Base-by-base conservation (phyloP, 1,140 invertebrate genomes). In the Apis mellifera region DNA sequence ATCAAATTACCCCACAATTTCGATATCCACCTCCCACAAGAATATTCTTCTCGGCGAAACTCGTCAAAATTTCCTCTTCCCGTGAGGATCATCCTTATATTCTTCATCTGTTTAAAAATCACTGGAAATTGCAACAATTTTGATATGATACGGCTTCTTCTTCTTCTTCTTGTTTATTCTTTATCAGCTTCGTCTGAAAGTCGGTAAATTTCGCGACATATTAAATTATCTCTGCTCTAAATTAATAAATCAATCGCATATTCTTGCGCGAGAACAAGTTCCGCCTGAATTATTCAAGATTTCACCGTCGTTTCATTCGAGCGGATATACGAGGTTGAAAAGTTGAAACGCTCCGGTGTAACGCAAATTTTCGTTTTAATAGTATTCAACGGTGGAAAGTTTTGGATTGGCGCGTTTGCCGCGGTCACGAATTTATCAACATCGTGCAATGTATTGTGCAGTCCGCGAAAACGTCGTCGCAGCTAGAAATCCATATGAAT, bases 291-390 rank as follows among this genome's bases (percentile, higher is more conserved):
- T 60, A 65, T 65, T 66, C 74, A 54, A 62, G 23, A 26, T 76
- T 65, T 65, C 21, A 26, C 42, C 69, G 59, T 73, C 26, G 70
- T 13, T 79, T 55, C 64, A 79, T 69, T 9, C 57, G 26, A 42
- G 32, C 32, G 32, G 7, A 42, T 42, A 42, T 42, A 42, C 15
- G n/a, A n/a, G 50, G 59, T 32, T 32, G 32, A 32, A 12, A 73
- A 50, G 57, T 62, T 64, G 69, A 64, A 73, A 23, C 50, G 59
- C 48, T n/a, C n/a, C 11, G 48, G 2, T 9, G 15, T 21, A 64
- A 64, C 57, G n/a, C 59, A n/a, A 79, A 73, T 64, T 79, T 72
- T 79, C 59, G 70, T 73, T 72, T 42, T 62, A 54, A 79, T 71
- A 73, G 50, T 42, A 64, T 60, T 54, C 66, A 21, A 1, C 8